Evolutionary conservation across 2,797 vertebrate species (phyloP).

Genomic region (Amazonetta brasiliensis): DNA sequence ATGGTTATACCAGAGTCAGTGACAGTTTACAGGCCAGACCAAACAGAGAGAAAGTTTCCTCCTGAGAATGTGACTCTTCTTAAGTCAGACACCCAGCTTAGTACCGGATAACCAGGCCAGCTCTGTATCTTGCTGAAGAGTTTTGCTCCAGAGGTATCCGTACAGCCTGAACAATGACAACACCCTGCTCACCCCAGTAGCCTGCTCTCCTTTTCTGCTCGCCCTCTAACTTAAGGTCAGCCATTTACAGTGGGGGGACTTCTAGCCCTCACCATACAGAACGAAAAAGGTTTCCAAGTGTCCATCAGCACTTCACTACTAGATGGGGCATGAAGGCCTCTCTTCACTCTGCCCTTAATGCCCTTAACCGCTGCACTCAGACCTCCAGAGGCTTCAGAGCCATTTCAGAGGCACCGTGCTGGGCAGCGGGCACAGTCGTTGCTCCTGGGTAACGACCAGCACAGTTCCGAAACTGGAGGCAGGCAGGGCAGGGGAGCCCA

Average conservation of each 20-base stretch:
- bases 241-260: background rate
- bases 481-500: background rate
- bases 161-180: background rate
- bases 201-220: background rate
- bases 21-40: background rate
- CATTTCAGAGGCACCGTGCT: background rate
- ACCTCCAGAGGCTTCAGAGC: background rate
- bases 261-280: background rate
- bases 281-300: rapidly evolving
- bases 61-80: background rate
- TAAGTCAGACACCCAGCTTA: background rate
- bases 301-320: background rate
- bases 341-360: rapidly evolving
- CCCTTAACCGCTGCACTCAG: background rate
- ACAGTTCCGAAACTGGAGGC: background rate
- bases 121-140: background rate
- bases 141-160: background rate
- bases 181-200: background rate
- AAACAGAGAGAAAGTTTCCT: background rate
- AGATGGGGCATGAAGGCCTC: rapidly evolving
- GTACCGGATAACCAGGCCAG: background rate
- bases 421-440: background rate
- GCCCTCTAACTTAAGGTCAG: background rate
- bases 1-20: background rate
- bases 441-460: background rate